Evolutionary conservation across 2,888 invertebrate genomes (phyloP).

Genomic region (Halocaridina rubra): DNA sequence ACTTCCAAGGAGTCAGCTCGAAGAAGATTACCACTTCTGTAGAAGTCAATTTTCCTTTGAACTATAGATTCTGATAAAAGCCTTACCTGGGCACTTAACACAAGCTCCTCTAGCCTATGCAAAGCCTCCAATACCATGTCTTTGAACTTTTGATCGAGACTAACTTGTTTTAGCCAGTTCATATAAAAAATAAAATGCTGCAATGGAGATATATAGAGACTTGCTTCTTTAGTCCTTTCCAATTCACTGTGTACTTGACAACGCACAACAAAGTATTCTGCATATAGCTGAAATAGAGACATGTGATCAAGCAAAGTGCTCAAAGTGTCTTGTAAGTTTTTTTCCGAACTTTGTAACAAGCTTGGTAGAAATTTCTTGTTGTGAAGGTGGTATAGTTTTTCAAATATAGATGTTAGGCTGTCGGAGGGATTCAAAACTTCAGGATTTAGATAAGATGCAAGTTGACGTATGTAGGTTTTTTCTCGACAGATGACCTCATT

Average conservation of each 20-base stretch:
- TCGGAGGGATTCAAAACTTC: constrained; percentile 24
- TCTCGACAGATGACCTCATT: background rate
- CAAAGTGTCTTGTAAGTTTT: background rate
- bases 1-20: constrained; percentile 35
- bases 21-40: constrained; percentile 42
- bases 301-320: constrained; percentile 17
- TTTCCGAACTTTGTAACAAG: background rate
- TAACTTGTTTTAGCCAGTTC: constrained; percentile 3
- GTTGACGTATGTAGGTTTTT: background rate
- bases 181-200: constrained; percentile 41
- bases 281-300: constrained; percentile 12
- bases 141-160: background rate
- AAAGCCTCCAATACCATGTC: background rate
- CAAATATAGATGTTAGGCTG: constrained; percentile 1
- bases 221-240: background rate
- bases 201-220: constrained; percentile 40
- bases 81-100: constrained; percentile 18
- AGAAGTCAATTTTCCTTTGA: constrained; percentile 40
- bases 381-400: constrained; percentile 35
- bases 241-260: constrained; percentile 7
- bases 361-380: constrained; percentile 27
- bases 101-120: background rate
- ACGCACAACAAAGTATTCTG: constrained; percentile 46
- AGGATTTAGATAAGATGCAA: constrained; percentile 37
- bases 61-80: constrained; percentile 29